Evolutionary conservation across 2,888 invertebrate genomes (phyloP).

Genomic region (Hydropsyche betteni): DNA sequence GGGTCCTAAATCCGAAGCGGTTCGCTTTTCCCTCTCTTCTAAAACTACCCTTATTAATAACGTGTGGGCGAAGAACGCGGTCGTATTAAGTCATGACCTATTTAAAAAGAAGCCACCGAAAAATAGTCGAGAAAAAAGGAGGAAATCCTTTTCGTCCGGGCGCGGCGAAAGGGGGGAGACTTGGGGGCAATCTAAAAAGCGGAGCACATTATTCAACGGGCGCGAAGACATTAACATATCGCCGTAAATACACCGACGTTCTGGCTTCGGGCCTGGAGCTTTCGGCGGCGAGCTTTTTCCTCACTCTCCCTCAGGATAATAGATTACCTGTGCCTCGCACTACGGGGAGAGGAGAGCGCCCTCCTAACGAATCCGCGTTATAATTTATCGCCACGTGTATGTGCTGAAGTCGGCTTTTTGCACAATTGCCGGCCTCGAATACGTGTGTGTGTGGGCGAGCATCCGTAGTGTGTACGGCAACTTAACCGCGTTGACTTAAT

Average conservation of each 20-base stretch:
- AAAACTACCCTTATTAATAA: constrained; percentile 13
- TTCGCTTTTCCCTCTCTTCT: constrained; percentile 6
- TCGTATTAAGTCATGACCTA: constrained; percentile 21
- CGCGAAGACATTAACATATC: constrained; percentile 40
- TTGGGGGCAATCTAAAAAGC: constrained; percentile 31
- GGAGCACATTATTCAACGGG: constrained; percentile 32
- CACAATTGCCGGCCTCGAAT: constrained; percentile 36
- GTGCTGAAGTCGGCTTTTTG: constrained; percentile 35
- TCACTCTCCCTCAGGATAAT: constrained; percentile 29
- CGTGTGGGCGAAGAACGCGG: neutral
- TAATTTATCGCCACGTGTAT: constrained; percentile 44
- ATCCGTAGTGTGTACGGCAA: too few species aligned
- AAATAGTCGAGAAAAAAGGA: too few species aligned
- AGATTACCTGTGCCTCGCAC: constrained; percentile 45
- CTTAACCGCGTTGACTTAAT: constrained; percentile 21
- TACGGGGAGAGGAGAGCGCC: neutral
- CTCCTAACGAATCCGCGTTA: constrained; percentile 46
- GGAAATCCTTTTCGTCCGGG: too few species aligned
- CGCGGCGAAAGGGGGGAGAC: neutral
- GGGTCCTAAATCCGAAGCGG: neutral
- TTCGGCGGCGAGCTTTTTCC: constrained; percentile 34
- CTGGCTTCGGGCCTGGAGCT: constrained; percentile 24
- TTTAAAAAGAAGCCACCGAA: constrained; percentile 5
- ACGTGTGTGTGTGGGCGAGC: neutral
- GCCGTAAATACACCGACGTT: constrained; percentile 32